Evolutionary conservation across 2,113 vertebrate species (phyloP), one percentile per base, ranked within the genome.

Genomic region (Dipodomys merriami): DNA sequence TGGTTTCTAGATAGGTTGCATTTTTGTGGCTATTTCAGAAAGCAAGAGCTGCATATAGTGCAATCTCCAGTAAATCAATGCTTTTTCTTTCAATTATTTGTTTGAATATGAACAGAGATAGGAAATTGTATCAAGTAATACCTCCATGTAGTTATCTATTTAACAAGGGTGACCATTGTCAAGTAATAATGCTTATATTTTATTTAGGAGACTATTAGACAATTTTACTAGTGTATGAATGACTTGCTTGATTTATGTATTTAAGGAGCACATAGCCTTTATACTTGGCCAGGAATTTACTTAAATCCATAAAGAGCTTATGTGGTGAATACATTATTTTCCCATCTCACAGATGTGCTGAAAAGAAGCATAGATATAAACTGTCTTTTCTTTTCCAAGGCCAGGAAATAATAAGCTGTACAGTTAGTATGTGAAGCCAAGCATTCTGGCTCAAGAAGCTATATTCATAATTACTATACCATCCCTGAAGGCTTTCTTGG

Each of bases 101-200:
- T 89, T 86, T 78, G 74, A 76, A 30, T 57, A 33, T 18, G 9
- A 65, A 64, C 65, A 35, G 77, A 74, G 25, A 13, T 12, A 6
- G 5, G 62, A 44, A 90, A 62, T 23, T 15, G 65, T n/a, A 13
- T 13, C 20, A 77, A 60, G 20, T 82, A 33, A 49, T 39, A 67
- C 74, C 25, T 76, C 30, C 53, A 53, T 18, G 6, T 73, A 25
- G 57, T 23, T 77, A 16, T 67, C 39, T 83, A 90, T 60, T 91
- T 90, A 83, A 73, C 16, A 91, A 86, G 44, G 83, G 23, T 69
- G 29, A 82, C 12, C n/a, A 60, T 4, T 76, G 12, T 79, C 53
- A 33, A 90, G 72, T 90, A 91, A 90, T 64, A 91, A 74, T 79
- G n/a, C 35, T 79, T 22, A 71, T 71, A 44, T 64, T 77, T 67